A percentile compares a stretch with the other conserved stretches of the same genome.
Conservation (phyloP, 2,797 vertebrate genomes). For the Meda fulgida region DNA sequence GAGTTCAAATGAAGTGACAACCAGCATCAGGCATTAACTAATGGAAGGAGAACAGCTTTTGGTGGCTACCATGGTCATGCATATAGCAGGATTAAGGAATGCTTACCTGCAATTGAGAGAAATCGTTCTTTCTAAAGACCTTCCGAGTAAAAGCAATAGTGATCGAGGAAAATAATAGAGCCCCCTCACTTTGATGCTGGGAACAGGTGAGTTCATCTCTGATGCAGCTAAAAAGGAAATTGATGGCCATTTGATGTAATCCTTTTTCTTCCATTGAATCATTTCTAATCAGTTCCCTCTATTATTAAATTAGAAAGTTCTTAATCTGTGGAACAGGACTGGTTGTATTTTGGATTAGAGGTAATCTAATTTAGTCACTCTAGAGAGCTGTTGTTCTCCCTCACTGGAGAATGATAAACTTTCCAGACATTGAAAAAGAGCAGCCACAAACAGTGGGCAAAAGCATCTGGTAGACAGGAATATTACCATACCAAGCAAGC, state of each 20-base stretch:
- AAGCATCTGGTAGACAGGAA: slow-evolving; percentile 1
- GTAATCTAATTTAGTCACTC: slow-evolving; percentile 34
- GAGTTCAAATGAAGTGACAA: slow-evolving; percentile 41
- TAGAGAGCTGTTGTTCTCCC: slow-evolving; percentile 11
- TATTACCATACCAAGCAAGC: background rate
- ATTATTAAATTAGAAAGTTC: slow-evolving; percentile 19
- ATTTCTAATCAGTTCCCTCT: slow-evolving; percentile 61
- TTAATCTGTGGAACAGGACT: slow-evolving; percentile 33
- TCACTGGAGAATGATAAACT: slow-evolving; percentile 25
- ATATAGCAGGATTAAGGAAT: slow-evolving; percentile 73
- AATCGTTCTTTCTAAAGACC: slow-evolving; percentile 71
- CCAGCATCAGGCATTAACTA: slow-evolving; percentile 60
- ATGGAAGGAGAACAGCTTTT: slow-evolving; percentile 66
- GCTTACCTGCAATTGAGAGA: slow-evolving; percentile 74
- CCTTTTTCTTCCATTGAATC: slow-evolving; percentile 17
- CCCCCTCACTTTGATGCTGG: slow-evolving; percentile 69
- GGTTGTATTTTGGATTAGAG: slow-evolving; percentile 35
- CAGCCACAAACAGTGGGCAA: background rate
- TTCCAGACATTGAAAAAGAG: background rate
- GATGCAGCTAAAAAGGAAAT: slow-evolving; percentile 58
- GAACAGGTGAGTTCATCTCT: slow-evolving; percentile 65
- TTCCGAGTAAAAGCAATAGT: slow-evolving; percentile 48
- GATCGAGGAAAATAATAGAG: slow-evolving; percentile 59
- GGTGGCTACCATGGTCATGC: slow-evolving; percentile 63
- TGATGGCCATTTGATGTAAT: slow-evolving; percentile 64